Evolutionary conservation across 92 coral and sea anemone species (phyloP).

Genomic region (Scolanthus callimorphus): DNA sequence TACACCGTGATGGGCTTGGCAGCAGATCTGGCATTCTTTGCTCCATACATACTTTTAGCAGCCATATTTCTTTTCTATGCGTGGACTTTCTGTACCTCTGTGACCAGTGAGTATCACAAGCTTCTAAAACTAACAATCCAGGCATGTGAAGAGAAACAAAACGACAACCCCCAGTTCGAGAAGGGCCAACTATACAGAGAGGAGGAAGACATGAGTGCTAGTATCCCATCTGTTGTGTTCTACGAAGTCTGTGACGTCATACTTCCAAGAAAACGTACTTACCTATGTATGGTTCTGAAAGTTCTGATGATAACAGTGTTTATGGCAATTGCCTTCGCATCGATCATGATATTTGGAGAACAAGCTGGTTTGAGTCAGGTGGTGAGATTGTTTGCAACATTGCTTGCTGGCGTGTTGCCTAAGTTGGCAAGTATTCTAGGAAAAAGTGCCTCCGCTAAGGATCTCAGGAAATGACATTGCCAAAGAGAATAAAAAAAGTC

Average conservation of each 20-base stretch:
- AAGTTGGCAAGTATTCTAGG: neutral
- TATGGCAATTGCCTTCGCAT: neutral
- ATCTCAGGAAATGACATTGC: no score
- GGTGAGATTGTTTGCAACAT: neutral
- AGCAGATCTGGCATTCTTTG: neutral
- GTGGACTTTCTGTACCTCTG: conserved; percentile 8
- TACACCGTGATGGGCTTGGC: conserved; percentile 11
- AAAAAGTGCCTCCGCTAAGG: neutral
- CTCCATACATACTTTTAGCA: neutral
- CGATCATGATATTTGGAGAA: neutral
- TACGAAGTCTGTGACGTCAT: neutral
- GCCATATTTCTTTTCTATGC: conserved; percentile 3
- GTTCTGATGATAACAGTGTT: neutral
- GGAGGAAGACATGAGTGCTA: neutral
- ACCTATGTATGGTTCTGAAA: neutral
- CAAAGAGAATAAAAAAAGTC: no score
- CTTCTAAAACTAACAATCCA: conserved; percentile 9
- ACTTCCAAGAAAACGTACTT: neutral
- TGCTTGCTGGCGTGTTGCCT: neutral
- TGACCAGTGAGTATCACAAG: neutral
- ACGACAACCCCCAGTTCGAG: neutral
- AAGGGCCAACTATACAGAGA: neutral
- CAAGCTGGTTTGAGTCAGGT: neutral
- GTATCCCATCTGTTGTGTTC: neutral
- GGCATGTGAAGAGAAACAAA: conserved; percentile 5